Evolutionary conservation across 2,113 vertebrate genomes (phyloP), one percentile per base, ranked within the genome.

Genomic region (Saimiri boliviensis): DNA sequence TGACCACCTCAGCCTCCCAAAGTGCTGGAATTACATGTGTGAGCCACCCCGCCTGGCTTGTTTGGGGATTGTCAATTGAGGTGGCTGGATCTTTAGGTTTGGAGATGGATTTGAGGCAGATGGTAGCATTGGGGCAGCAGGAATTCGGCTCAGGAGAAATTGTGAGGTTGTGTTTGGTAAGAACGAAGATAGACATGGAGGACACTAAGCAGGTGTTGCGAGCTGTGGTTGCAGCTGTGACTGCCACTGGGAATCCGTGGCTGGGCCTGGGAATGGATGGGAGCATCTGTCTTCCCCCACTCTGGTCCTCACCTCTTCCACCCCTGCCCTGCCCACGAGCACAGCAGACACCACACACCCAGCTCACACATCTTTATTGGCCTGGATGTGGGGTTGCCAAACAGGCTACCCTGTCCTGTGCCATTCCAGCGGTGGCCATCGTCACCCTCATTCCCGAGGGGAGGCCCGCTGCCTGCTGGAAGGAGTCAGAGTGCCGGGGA

Each of bases 281-380:
- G 23, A 71, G 14, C 84, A 58, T 9, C 40, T 27, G 52, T 63
- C 40, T 19, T n/a, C 66, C 11, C 16, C 73, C 2, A 4, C 60
- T 70, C 37, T 10, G 8, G 77, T 4, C 30, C 19, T 83, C 68
- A n/a, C 79, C 86, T 27, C 66, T 35, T 1, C 93, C 23, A 35
- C 37, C 52, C 25, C 35, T 4, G 20, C 60, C 42, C 71, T 35
- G 45, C 79, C 81, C 60, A 35, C 14, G 40, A 85, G 54, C 56
- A 90, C 0, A 32, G 45, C 1, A 0, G 32, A 91, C 5, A n/a
- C 42, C 70, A 85, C 63, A 82, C 49, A 40, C 81, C 90, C 93
- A 81, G 58, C n/a, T 93, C 77, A 40, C 49, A 80, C 68, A 37
- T 86, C 81, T 97, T 98, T 97, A 97, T 97, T 97, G 89, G 87